Evolutionary conservation across 2,888 invertebrate species (phyloP), one percentile per base, ranked within the genome.

Genomic region (Tinea trinotella): DNA sequence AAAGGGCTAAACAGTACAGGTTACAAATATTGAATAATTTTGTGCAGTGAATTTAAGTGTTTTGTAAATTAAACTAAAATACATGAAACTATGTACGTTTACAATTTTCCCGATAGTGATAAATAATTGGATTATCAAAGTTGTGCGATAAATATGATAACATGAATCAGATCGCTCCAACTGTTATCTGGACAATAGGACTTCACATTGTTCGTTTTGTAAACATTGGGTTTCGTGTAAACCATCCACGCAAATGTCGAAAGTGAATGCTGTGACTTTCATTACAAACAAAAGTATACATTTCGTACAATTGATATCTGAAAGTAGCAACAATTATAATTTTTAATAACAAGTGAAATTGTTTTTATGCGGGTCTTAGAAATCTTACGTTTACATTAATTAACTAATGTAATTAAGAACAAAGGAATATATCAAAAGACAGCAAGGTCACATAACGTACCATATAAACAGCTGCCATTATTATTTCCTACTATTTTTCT

Each of bases 1-100:
- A 85, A 61, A 70, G 84, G 55, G 72, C 78, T 65, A 76, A 88
- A 75, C 78, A 88, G 76, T 79, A 84, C 83, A 80, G 87, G 86
- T 81, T 70, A 20, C n/a, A 10, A 46, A 46, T 40, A 40, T 24
- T n/a, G n/a, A 30, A 30, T 4, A 30, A 40, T 40, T 40, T 4
- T n/a, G 40, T 40, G 40, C 40, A 40, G 40, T 40, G 40, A 40
- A 15, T 40, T 15, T 40, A 40, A 40, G 6, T 13, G 40, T 40
- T 6, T 15, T 40, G n/a, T n/a, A 15, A 35, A n/a, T 40, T 40
- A n/a, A n/a, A n/a, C n/a, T 40, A 15, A 40, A 7, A 12, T 12
- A 40, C 6, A 13, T 40, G 3, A 40, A 40, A 40, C 30, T 40
- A 2, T 15, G 40, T 40, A 15, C 40, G 15, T 15, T 40, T 40